A percentile compares a stretch with the other conserved stretches of the same genome.
These are phyloP conservation scores for Andrena bicolor DNA, from an alignment of 2,888 invertebrate genomes.

Conservation along the genomic window DNA sequence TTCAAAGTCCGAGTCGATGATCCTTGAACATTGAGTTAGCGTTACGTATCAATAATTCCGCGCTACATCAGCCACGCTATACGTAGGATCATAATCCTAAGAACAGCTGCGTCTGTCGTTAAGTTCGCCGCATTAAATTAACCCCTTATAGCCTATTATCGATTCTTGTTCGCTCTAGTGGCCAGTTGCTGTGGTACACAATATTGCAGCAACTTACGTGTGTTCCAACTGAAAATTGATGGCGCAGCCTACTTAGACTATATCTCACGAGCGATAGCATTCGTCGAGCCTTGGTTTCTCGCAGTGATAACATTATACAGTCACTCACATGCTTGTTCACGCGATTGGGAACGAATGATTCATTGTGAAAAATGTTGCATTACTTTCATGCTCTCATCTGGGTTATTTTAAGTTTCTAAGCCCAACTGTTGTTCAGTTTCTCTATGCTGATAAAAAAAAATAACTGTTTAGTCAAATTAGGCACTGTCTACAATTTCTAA, in stretches of 20 bases:
- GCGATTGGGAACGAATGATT: too few relatives aligned
- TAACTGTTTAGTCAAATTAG: too few relatives aligned
- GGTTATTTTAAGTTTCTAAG: too few relatives aligned
- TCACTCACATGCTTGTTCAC: too few relatives aligned
- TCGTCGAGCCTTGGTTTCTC: not conserved
- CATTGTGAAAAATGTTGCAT: too few relatives aligned
- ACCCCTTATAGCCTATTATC: conserved; percentile 51
- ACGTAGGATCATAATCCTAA: conserved; percentile 36
- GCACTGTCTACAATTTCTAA: too few relatives aligned
- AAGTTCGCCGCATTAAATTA: conserved; percentile 54
- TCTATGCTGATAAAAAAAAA: too few relatives aligned
- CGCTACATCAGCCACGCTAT: not conserved
- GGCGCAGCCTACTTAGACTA: conserved; percentile 28
- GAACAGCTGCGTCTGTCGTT: conserved; percentile 48
- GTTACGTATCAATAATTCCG: conserved; percentile 22
- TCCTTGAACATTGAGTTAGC: not conserved
- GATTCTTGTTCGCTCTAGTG: conserved; percentile 33
- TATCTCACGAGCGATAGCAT: conserved; percentile 3
- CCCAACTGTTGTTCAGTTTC: too few relatives aligned
- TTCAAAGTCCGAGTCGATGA: not conserved
- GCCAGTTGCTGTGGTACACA: conserved; percentile 25
- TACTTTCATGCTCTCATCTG: too few relatives aligned
- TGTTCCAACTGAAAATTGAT: conserved; percentile 49
- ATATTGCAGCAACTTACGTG: conserved; percentile 18
- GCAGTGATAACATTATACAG: too few relatives aligned